phyloP scores from a whole-genome alignment of 1,140 invertebrate species.

The Drosophila lacteicornis region DNA sequence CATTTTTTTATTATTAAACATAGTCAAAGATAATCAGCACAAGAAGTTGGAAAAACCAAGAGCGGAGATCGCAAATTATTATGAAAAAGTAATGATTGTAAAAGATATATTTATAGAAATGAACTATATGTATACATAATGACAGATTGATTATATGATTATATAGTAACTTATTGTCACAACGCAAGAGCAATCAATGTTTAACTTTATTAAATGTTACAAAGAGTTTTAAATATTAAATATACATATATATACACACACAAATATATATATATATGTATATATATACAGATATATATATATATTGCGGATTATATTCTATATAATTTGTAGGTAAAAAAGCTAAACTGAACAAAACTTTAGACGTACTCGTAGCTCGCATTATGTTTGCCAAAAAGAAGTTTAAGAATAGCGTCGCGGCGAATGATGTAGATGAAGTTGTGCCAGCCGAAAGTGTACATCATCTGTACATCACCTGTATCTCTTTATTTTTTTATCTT shows the following conservation, averaged over 20 bases:
- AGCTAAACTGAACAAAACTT: slow-evolving; percentile 37
- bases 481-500: not conserved
- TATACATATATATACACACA: slow-evolving; percentile 12
- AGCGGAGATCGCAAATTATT: slow-evolving; percentile 4
- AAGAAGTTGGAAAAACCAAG: slow-evolving; percentile 6
- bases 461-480: not conserved
- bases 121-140: slow-evolving; percentile 60
- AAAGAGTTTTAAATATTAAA: slow-evolving; percentile 66
- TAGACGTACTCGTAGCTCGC: slow-evolving; percentile 56
- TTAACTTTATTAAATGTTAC: slow-evolving; percentile 81
- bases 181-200: slow-evolving; percentile 81
- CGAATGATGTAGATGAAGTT: not conserved
- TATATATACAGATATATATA: slow-evolving; percentile 37
- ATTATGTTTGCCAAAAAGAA: slow-evolving; percentile 42
- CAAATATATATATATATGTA: slow-evolving; percentile 9
- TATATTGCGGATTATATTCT: slow-evolving; percentile 40
- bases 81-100: slow-evolving; percentile 10
- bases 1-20: slow-evolving; percentile 54
- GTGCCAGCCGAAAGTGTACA: slow-evolving; percentile 17
- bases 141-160: slow-evolving; percentile 54
- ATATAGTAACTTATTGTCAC: slow-evolving; percentile 73
- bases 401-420: no score
- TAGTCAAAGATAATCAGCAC: slow-evolving; percentile 64
- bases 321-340: slow-evolving; percentile 37
- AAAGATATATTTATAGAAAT: slow-evolving; percentile 61